These are phyloP conservation scores for Eulimnadia texana DNA, from an alignment of 1,140 invertebrate genomes.

Conservation along the genomic window DNA sequence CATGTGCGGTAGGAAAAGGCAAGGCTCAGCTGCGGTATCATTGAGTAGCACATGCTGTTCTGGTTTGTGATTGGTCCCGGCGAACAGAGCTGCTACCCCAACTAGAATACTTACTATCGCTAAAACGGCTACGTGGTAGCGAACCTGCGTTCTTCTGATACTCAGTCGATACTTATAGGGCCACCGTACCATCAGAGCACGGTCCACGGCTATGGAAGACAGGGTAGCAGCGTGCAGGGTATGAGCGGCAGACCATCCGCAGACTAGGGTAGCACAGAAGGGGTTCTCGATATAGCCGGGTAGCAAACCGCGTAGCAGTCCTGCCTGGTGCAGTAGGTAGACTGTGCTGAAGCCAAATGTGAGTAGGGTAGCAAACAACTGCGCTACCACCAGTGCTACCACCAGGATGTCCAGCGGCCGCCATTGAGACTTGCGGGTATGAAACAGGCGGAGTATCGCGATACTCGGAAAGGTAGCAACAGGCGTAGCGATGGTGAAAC, in stretches of 20 bases:
- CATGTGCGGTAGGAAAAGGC: constrained; percentile 32
- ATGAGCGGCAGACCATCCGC: constrained; percentile 35
- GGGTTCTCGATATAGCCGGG: constrained; percentile 16
- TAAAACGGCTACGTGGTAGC: constrained; percentile 38
- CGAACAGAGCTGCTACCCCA: constrained; percentile 28
- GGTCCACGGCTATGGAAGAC: constrained; percentile 35
- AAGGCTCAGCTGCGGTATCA: constrained; percentile 21
- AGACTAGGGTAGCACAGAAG: constrained; percentile 32
- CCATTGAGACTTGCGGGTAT: constrained; percentile 35
- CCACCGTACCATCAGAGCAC: constrained; percentile 32
- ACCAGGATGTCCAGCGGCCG: constrained; percentile 40
- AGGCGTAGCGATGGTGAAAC: constrained; percentile 18
- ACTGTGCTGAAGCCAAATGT: constrained; percentile 5
- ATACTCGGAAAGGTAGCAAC: constrained; percentile 21
- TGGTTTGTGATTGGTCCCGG: constrained; percentile 10
- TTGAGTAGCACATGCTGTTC: no score
- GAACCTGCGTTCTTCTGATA: constrained; percentile 34
- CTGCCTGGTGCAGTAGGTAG: background rate
- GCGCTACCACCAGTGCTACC: constrained; percentile 29
- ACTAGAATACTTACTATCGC: constrained; percentile 34
- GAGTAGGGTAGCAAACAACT: constrained; percentile 6
- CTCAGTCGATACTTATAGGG: constrained; percentile 33
- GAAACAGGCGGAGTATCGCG: constrained; percentile 28
- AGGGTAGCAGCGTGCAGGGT: constrained; percentile 38
- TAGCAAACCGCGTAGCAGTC: background rate